phyloP scores from a whole-genome alignment of 2,888 invertebrate genomes.

The Dinocampus coccinellae region DNA sequence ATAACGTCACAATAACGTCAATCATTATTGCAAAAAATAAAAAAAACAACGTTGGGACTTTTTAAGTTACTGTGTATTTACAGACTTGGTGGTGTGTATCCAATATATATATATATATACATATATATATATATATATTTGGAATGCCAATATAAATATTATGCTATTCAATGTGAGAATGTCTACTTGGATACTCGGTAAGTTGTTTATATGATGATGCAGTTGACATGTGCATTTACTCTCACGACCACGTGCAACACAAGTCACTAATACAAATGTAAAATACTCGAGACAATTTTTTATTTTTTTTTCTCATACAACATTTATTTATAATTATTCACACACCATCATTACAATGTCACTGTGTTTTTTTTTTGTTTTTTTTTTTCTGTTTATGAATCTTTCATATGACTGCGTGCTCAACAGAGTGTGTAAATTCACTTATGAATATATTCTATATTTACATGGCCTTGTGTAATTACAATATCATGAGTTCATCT shows the following conservation, averaged over 20 bases:
- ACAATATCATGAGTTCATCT: constrained; percentile 8
- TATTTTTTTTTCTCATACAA: constrained; percentile 2
- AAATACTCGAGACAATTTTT: background rate
- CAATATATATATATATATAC: background rate
- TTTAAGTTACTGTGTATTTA: constrained; percentile 3
- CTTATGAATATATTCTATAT: constrained; percentile 20
- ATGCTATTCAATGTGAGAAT: constrained; percentile 48
- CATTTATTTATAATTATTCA: constrained; percentile 10
- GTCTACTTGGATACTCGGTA: constrained; percentile 43
- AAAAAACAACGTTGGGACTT: background rate
- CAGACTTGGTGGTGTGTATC: constrained; percentile 28
- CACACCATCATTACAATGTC: background rate
- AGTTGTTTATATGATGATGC: constrained; percentile 5
- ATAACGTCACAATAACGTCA: background rate
- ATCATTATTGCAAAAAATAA: background rate
- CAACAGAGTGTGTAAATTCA: constrained; percentile 32
- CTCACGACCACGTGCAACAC: constrained; percentile 50
- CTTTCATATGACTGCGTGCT: constrained; percentile 25
- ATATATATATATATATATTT: constrained; percentile 31
- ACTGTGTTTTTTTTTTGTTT: constrained; percentile 5
- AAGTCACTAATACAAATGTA: constrained; percentile 43
- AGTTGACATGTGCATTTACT: constrained; percentile 49
- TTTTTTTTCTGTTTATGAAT: too few species aligned
- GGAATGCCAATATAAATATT: constrained; percentile 45
- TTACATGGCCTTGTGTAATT: constrained; percentile 11